These are phyloP conservation scores for Lepidothrix coronata DNA, from an alignment of 2,113 vertebrate genomes.

Conservation along the genomic window DNA sequence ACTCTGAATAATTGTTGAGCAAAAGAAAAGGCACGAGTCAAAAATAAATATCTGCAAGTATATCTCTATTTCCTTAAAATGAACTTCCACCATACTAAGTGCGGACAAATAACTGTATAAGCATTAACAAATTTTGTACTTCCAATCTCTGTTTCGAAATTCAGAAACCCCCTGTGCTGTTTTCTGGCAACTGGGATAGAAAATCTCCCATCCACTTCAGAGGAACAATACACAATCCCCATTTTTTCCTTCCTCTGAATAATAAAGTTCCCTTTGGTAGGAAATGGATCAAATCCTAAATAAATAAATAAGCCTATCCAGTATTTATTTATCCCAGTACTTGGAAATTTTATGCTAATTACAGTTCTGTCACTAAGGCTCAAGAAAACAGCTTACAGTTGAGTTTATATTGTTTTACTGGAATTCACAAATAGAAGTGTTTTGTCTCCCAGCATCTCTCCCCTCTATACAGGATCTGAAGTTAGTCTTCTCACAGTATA, in stretches of 20 bases:
- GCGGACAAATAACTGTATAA: background rate
- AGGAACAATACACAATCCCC: background rate
- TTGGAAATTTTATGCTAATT: conserved; percentile 29
- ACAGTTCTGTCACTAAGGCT: background rate
- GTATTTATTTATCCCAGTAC: conserved; percentile 27
- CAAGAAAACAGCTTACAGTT: background rate
- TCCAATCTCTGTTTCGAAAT: background rate
- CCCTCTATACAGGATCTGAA: background rate
- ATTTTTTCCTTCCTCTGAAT: background rate
- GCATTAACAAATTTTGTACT: background rate
- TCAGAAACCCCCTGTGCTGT: background rate
- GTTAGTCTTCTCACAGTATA: background rate
- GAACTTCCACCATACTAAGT: background rate
- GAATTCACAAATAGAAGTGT: background rate
- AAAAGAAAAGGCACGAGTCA: background rate
- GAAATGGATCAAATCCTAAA: conserved; percentile 29
- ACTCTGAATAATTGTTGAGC: background rate
- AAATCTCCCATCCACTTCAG: background rate
- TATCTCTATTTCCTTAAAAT: background rate
- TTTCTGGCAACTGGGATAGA: background rate
- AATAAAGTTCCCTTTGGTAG: background rate
- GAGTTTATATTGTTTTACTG: background rate
- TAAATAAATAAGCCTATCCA: conserved; percentile 11
- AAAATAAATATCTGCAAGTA: background rate
- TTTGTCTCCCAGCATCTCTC: background rate